Evolutionary conservation across 2,888 invertebrate genomes (phyloP).

Genomic region (Apotomis betuletana): DNA sequence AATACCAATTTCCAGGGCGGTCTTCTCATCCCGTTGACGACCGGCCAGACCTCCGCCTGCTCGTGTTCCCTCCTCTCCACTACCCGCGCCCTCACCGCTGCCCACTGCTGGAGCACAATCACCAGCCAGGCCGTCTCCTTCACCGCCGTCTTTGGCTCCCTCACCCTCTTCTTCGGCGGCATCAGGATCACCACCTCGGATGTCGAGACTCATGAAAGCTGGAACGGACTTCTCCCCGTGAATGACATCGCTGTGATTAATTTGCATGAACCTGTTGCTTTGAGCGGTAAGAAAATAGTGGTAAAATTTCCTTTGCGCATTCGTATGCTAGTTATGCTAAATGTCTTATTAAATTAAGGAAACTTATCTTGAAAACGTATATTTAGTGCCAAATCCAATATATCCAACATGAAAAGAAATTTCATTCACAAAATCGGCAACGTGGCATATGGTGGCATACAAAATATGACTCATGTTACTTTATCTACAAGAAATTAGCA

Average conservation of each 20-base stretch:
- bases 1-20: slow-evolving; percentile 53
- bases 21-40: slow-evolving; percentile 53
- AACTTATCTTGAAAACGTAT: no score
- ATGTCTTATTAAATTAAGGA: no score
- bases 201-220: slow-evolving; percentile 51
- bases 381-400: no score
- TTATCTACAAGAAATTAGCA: no score
- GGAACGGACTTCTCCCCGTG: slow-evolving; percentile 41
- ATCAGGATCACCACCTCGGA: slow-evolving; percentile 49
- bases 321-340: no score
- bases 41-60: slow-evolving; percentile 54
- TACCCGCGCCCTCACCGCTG: slow-evolving; percentile 56
- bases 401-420: no score
- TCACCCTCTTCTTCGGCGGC: slow-evolving; percentile 53
- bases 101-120: slow-evolving; percentile 34
- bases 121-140: slow-evolving; percentile 12
- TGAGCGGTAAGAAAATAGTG: slow-evolving; percentile 44
- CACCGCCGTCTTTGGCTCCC: slow-evolving; percentile 47
- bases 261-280: neutral
- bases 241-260: slow-evolving; percentile 57
- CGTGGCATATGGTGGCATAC: no score
- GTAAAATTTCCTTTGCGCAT: no score
- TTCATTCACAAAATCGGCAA: no score
- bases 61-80: slow-evolving; percentile 60
- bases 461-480: no score